These are phyloP conservation scores for Struthio camelus DNA, from an alignment of 2,113 vertebrate species.

Conservation along the genomic window DNA sequence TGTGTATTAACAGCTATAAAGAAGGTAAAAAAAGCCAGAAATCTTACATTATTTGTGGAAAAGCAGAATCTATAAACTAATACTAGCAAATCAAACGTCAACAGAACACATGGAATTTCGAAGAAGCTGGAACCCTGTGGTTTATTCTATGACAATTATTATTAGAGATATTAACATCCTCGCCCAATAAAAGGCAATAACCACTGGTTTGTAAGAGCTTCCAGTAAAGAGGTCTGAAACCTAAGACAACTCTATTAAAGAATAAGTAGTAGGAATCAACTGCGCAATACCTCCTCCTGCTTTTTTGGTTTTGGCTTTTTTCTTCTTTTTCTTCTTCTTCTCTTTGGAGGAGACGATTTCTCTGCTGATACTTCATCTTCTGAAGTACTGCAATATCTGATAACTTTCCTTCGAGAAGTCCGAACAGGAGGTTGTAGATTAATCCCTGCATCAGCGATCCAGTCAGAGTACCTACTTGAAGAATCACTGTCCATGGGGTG, in stretches of 20 bases:
- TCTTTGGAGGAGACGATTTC: constrained; percentile 78
- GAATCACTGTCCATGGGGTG: constrained; percentile 77
- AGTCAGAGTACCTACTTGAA: constrained; percentile 93
- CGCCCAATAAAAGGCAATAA: neutral
- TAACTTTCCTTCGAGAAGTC: constrained; percentile 77
- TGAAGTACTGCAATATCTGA: constrained; percentile 84
- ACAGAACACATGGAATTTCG: no score
- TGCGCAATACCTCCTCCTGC: constrained; percentile 59
- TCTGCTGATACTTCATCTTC: constrained; percentile 86
- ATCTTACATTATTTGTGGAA: neutral
- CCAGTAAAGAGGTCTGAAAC: neutral
- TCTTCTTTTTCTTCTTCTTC: constrained; percentile 70
- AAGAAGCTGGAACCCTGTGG: neutral
- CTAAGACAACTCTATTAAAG: neutral
- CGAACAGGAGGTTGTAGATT: constrained; percentile 87
- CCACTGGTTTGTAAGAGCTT: neutral
- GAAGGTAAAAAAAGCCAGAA: neutral
- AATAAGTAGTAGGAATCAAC: neutral
- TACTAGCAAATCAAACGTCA: neutral
- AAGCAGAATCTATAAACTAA: neutral
- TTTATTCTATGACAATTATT: neutral
- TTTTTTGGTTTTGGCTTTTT: constrained; percentile 73
- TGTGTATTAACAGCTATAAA: neutral
- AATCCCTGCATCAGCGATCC: constrained; percentile 93
- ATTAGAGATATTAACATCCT: neutral